Conservation (phyloP, 2,888 invertebrate genomes). For the Seladonia tumulorum region DNA sequence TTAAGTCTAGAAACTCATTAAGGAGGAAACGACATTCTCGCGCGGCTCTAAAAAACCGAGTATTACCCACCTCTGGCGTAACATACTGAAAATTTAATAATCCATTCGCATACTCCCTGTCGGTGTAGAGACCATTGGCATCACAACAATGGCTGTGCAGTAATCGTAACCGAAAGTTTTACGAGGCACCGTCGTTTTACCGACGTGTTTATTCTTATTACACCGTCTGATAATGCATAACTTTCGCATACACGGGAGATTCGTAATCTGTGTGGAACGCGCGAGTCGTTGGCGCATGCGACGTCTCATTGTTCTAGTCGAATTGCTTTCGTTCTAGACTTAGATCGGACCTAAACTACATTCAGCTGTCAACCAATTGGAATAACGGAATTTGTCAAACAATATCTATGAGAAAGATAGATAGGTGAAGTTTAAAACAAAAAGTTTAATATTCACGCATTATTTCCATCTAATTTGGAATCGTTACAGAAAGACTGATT, state of each 20-base stretch:
- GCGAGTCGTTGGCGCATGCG: neutral
- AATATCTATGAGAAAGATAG: neutral
- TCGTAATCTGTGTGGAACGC: neutral
- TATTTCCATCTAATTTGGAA: neutral
- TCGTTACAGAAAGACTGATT: neutral
- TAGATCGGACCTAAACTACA: neutral
- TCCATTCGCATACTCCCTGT: neutral
- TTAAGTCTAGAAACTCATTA: conserved; percentile 53
- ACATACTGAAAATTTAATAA: conserved; percentile 6
- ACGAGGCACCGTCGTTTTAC: neutral
- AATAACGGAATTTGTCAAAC: neutral
- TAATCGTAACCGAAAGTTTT: conserved; percentile 6
- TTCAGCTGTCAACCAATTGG: neutral
- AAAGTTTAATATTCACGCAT: no score
- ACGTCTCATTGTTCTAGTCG: neutral
- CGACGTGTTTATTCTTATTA: neutral
- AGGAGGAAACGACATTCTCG: neutral
- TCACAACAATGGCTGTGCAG: neutral
- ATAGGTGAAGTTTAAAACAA: neutral
- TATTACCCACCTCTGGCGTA: neutral
- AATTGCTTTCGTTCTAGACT: neutral
- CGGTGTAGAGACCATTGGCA: neutral
- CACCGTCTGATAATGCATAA: neutral
- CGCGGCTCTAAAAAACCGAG: neutral
- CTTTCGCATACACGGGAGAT: neutral